A percentile compares a stretch with the other conserved stretches of the same genome.
These are phyloP conservation scores for Horisme vitalbata DNA, from an alignment of 2,888 invertebrate genomes.

Conservation along the genomic window DNA sequence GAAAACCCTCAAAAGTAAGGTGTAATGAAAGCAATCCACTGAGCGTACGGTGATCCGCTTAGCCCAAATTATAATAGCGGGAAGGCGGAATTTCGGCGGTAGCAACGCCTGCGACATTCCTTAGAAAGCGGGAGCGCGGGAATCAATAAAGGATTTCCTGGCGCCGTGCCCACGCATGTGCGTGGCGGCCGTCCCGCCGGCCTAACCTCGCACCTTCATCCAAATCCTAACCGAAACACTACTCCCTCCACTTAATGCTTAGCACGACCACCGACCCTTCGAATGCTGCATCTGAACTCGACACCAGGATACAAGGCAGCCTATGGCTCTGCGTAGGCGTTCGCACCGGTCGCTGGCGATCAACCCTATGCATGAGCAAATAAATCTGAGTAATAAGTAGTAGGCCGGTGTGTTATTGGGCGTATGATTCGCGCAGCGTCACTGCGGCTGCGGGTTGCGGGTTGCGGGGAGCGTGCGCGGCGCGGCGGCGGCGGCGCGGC, in stretches of 20 bases:
- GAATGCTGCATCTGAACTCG: slow-evolving; percentile 1
- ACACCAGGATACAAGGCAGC: background rate
- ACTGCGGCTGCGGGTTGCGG: slow-evolving; percentile 73
- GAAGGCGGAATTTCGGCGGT: slow-evolving; percentile 67
- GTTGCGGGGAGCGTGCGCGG: slow-evolving; percentile 38
- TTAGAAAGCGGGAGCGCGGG: slow-evolving; percentile 79
- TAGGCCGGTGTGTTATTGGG: slow-evolving; percentile 76
- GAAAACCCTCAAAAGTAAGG: slow-evolving; percentile 44
- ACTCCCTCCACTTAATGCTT: slow-evolving; percentile 4
- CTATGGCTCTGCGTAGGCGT: slow-evolving; percentile 30
- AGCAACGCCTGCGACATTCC: slow-evolving; percentile 78
- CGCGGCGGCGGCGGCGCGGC: slow-evolving; percentile 44
- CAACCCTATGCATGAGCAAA: slow-evolving; percentile 69
- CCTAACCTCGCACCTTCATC: slow-evolving; percentile 36
- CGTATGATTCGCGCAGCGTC: slow-evolving; percentile 80
- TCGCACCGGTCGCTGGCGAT: slow-evolving; percentile 56
- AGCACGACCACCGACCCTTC: slow-evolving; percentile 14
- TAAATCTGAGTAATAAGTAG: slow-evolving; percentile 77
- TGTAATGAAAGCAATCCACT: slow-evolving; percentile 54
- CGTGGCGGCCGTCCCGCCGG: slow-evolving; percentile 60
- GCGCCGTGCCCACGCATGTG: slow-evolving; percentile 82
- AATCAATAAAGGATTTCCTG: slow-evolving; percentile 83
- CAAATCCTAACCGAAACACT: background rate
- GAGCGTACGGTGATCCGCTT: slow-evolving; percentile 62
- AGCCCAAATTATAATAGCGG: slow-evolving; percentile 65